Conservation (phyloP, 1,140 invertebrate species). For the Papilio polytes region DNA sequence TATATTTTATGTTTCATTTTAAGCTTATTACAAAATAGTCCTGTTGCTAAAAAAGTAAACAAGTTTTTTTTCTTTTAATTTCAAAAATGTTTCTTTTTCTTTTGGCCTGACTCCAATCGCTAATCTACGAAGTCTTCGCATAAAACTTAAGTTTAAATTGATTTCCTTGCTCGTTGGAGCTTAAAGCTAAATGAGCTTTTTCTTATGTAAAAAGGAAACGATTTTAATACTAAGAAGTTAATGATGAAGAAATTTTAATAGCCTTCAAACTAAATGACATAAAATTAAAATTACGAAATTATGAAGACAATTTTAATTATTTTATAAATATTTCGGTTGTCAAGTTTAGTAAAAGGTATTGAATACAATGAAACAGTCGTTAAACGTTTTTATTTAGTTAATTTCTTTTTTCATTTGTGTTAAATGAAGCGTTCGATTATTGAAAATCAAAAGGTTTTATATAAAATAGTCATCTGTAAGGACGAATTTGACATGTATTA, state of each 20-base stretch:
- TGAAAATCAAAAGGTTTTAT: no score
- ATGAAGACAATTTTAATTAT: background rate
- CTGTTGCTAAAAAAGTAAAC: no score
- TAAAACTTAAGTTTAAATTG: slow-evolving; percentile 8
- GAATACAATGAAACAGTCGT: background rate
- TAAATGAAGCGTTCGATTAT: no score
- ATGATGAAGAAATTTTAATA: slow-evolving; percentile 21
- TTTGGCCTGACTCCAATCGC: slow-evolving; percentile 7
- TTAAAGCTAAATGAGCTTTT: slow-evolving; percentile 28
- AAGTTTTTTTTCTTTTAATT: background rate
- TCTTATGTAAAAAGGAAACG: slow-evolving; percentile 7
- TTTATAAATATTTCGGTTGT: background rate
- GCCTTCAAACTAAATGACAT: slow-evolving; percentile 11
- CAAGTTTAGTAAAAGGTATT: background rate
- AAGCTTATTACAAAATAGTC: no score
- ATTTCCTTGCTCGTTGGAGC: slow-evolving; percentile 8
- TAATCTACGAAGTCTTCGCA: slow-evolving; percentile 12
- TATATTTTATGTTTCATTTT: no score
- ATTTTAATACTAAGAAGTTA: slow-evolving; percentile 24
- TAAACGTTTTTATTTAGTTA: no score
- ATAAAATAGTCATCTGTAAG: no score
- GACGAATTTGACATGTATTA: no score
- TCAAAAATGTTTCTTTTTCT: background rate
- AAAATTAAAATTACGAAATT: slow-evolving; percentile 14
- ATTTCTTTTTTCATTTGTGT: no score